Percentiles rank a stretch among this genome's conserved stretches.
phyloP scores from a whole-genome alignment of 2,113 vertebrate species.

The Coryphaenoides rupestris region DNA sequence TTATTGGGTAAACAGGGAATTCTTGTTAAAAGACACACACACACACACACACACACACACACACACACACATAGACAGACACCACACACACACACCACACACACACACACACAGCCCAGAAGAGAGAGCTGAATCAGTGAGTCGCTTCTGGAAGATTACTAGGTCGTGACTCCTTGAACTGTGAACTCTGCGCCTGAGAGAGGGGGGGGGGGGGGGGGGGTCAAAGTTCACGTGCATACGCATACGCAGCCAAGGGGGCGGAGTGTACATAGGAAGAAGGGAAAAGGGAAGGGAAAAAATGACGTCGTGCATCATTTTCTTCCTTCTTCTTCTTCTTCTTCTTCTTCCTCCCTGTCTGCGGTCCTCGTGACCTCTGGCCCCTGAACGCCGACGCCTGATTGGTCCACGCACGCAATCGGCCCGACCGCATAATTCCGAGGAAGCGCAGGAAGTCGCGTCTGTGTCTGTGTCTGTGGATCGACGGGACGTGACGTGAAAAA shows the following conservation, averaged over 20 bases:
- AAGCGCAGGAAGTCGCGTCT: too few relatives aligned
- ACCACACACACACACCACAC: too few relatives aligned
- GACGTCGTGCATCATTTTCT: conserved; percentile 54
- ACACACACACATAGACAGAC: too few relatives aligned
- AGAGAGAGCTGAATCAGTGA: conserved; percentile 40
- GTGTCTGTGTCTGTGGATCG: too few relatives aligned
- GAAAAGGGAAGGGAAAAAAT: conserved; percentile 21
- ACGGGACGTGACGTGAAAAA: too few relatives aligned
- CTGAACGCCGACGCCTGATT: conserved; percentile 29
- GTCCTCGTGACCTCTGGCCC: conserved; percentile 38
- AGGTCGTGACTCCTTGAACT: conserved; percentile 60
- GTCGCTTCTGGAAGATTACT: conserved; percentile 49
- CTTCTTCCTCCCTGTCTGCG: conserved; percentile 39
- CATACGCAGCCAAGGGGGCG: conserved; percentile 40
- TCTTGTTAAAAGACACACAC: conserved; percentile 41
- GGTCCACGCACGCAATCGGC: too few relatives aligned
- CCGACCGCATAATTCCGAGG: conserved; percentile 39
- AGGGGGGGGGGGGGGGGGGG: too few relatives aligned
- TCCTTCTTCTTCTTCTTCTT: too few relatives aligned
- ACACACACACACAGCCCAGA: background rate
- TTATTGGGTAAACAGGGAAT: conserved; percentile 42
- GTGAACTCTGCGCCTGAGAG: too few relatives aligned
- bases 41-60: too few relatives aligned
- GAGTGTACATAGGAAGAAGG: conserved; percentile 32
- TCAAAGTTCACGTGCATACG: conserved; percentile 60